Conservation (phyloP, 2,888 invertebrate species). For the Tanytarsus gracilentus region DNA sequence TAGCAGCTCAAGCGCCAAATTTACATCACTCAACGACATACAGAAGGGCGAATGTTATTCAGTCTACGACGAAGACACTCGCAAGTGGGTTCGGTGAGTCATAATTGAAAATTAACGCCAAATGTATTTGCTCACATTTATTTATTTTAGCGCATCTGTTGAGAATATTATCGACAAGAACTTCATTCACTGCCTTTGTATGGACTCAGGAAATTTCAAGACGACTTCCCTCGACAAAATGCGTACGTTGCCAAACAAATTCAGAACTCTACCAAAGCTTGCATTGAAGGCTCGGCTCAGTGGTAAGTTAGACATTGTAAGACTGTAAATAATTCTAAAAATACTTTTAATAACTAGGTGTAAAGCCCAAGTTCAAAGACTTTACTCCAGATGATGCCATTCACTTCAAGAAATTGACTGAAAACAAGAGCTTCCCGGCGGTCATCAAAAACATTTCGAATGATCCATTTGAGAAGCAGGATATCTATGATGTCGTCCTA, state of each 20-base stretch:
- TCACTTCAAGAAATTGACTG: constrained; percentile 61
- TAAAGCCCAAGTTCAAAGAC: constrained; percentile 50
- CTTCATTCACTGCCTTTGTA: constrained; percentile 52
- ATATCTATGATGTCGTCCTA: constrained; percentile 56
- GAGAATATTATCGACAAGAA: constrained; percentile 48
- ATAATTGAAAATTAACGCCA: neutral
- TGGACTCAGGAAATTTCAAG: constrained; percentile 57
- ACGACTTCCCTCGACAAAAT: constrained; percentile 48
- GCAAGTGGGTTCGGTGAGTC: constrained; percentile 63
- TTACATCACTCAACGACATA: constrained; percentile 45
- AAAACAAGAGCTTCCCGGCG: constrained; percentile 60
- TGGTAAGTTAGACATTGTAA: constrained; percentile 42
- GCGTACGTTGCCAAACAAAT: constrained; percentile 48
- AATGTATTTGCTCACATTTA: constrained; percentile 31
- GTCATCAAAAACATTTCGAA: constrained; percentile 53
- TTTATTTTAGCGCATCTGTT: constrained; percentile 45
- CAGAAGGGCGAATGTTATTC: constrained; percentile 57
- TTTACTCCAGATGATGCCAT: constrained; percentile 68
- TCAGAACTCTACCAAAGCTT: constrained; percentile 54
- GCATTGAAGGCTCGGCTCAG: constrained; percentile 55
- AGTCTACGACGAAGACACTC: constrained; percentile 52
- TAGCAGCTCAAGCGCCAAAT: constrained; percentile 49
- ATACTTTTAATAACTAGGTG: constrained; percentile 40
- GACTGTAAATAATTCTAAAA: neutral
- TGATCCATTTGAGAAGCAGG: constrained; percentile 52